Percentiles rank a stretch among this genome's conserved stretches.
phyloP scores from a whole-genome alignment of 2,113 vertebrate genomes.

The Conger conger region DNA sequence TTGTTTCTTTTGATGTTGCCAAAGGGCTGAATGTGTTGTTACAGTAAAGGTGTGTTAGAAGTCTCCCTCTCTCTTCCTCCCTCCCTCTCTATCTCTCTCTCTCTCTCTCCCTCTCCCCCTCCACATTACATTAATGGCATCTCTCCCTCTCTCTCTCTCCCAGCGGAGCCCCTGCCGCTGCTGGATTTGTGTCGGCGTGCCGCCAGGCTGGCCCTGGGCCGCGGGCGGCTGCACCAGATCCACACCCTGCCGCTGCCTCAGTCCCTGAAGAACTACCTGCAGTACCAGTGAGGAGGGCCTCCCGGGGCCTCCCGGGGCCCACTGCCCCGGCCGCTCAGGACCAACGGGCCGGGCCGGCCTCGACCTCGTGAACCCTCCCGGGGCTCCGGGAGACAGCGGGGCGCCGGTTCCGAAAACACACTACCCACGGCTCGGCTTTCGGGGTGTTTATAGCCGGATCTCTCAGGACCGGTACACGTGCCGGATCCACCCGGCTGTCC shows the following conservation, averaged over 20 bases:
- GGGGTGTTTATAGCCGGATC: not conserved
- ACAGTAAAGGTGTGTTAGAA: too few relatives aligned
- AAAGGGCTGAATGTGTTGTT: too few relatives aligned
- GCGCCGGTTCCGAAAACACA: slow-evolving; percentile 7
- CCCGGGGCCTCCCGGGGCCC: not conserved
- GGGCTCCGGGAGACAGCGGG: not conserved
- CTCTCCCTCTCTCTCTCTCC: slow-evolving; percentile 33
- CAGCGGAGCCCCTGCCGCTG: slow-evolving; percentile 94
- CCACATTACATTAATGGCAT: too few relatives aligned
- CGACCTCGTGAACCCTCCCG: slow-evolving; percentile 27
- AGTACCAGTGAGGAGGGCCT: slow-evolving; percentile 85
- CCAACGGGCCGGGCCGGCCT: not conserved
- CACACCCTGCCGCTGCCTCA: slow-evolving; percentile 90
- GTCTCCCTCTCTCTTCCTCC: too few relatives aligned
- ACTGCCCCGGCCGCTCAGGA: not conserved
- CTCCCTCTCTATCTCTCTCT: not conserved
- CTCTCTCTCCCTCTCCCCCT: not conserved
- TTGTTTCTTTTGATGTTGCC: too few relatives aligned
- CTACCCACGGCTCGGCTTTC: not conserved
- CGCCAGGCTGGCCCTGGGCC: slow-evolving; percentile 87
- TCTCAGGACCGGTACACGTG: not conserved
- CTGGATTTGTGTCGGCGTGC: slow-evolving; percentile 96
- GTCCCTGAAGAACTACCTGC: slow-evolving; percentile 97
- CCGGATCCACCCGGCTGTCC: not conserved
- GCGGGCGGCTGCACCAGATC: slow-evolving; percentile 89